phyloP scores from a whole-genome alignment of 1,140 invertebrate species.

The Ceratoteleas bidentatus region DNA sequence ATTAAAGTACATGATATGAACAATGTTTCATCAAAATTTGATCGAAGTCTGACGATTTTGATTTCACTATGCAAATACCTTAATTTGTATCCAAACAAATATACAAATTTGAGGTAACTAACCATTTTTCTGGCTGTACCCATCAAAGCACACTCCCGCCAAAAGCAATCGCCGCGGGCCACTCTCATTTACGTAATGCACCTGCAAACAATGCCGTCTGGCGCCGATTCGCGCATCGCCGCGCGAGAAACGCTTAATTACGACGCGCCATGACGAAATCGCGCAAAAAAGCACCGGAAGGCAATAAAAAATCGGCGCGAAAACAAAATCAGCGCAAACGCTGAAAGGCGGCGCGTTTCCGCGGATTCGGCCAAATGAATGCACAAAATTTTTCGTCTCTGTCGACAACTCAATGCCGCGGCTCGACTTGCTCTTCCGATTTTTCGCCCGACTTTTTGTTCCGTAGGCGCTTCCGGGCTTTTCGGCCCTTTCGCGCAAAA shows the following conservation, averaged over 20 bases:
- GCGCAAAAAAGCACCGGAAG: constrained; percentile 25
- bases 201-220: constrained; percentile 66
- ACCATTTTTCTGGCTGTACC: too few relatives aligned
- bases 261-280: constrained; percentile 52
- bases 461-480: neutral
- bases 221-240: constrained; percentile 61
- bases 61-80: too few relatives aligned
- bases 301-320: constrained; percentile 7
- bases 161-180: constrained; percentile 63
- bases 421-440: constrained; percentile 1
- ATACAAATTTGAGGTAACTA: too few relatives aligned
- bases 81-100: too few relatives aligned
- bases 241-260: constrained; percentile 66
- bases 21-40: too few relatives aligned
- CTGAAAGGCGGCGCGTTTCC: constrained; percentile 6
- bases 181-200: constrained; percentile 68
- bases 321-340: constrained; percentile 3
- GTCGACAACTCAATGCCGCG: constrained; percentile 7
- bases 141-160: constrained; percentile 12
- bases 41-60: too few relatives aligned
- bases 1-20: too few relatives aligned
- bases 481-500: constrained; percentile 1
- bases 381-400: constrained; percentile 15
- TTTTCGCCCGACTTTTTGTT: neutral
- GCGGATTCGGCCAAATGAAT: constrained; percentile 19